Evolutionary conservation across 2,888 invertebrate species (phyloP), one percentile per base, ranked within the genome.

Genomic region (Schrankia costaestrigalis): DNA sequence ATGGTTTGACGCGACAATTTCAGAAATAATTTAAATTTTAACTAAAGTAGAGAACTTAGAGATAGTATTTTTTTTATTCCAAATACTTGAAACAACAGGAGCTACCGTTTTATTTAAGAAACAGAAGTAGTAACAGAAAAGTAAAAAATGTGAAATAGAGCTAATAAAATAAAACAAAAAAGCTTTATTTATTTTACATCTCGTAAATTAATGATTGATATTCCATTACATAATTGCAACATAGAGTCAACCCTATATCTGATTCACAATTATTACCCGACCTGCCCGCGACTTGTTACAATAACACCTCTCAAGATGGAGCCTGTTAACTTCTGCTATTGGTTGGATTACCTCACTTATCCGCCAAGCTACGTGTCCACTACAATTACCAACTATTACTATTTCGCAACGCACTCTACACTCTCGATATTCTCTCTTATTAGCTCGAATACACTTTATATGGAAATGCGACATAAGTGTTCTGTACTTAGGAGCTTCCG

Each of bases 261-360:
- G 45, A 49, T 46, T 30, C 46, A 46, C 53, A 54, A 59, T 49
- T 78, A 80, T 80, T 71, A 82, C 46, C 59, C 79, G 68, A 51
- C 71, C 57, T 43, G 49, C 46, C n/a, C 42, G 41, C 54, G 63
- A 60, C 56, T 61, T 53, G 56, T 65, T 56, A 52, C 52, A 52
- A 56, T 60, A 61, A 59, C 66, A 65, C 56, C 51, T 44, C 49
- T 52, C 60, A 53, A 59, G 58, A 63, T 45, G 56, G 56, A 45
- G 49, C 31, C 49, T 50, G 59, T 65, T 63, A 65, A 56, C 82
- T 71, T 58, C 63, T 55, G 42, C 44, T 75, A 39, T 63, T 67
- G 68, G 79, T 45, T 57, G 83, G 69, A 57, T 84, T 72, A 72
- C 63, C 60, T 61, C 59, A 73, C 66, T 71, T 73, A 79, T 75